Evolutionary conservation across 2,888 invertebrate species (phyloP), one percentile per base, ranked within the genome.

Genomic region (Drosophila demipolita): DNA sequence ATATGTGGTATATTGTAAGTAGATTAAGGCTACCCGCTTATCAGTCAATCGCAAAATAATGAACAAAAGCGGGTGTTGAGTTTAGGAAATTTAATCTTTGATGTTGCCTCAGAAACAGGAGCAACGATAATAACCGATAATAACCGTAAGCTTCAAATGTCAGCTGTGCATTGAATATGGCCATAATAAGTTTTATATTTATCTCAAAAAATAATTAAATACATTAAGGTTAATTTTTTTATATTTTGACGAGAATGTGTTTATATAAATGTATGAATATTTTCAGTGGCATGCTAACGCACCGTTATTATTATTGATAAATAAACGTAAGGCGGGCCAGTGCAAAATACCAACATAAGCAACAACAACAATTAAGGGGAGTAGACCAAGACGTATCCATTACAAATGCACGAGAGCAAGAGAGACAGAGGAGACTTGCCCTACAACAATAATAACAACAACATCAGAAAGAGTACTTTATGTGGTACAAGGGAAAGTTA

Each of bases 401-500:
- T 66, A 67, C 75, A 60, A 17, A 33, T 23, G 32, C 35, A 55
- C 52, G 35, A 32, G 54, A 42, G 29, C 23, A 48, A 26, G 40
- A 38, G 45, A 50, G 23, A 29, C 23, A 23, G 32, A 23, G 70
- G 23, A n/a, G 32, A 23, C 35, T 36, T 61, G 78, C 64, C 68
- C 67, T 65, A 17, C 52, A 58, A 60, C 54, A 60, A 58, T 26
- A 57, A 52, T 65, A 64, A 64, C 63, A 53, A 59, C 38, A 60
- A 38, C 36, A 50, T 15, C 17, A 52, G 7, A 55, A 49, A 62
- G 65, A 70, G 66, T 75, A 60, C 40, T 63, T 79, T 63, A 35
- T 59, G 12, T 67, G 35, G 33, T 60, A 58, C 63, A 80, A 69
- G 81, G 78, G 81, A 78, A 78, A 78, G 81, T 73, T 77, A 64